These are phyloP conservation scores for Maconellicoccus hirsutus DNA, from an alignment of 1,140 invertebrate species.

Conservation along the genomic window DNA sequence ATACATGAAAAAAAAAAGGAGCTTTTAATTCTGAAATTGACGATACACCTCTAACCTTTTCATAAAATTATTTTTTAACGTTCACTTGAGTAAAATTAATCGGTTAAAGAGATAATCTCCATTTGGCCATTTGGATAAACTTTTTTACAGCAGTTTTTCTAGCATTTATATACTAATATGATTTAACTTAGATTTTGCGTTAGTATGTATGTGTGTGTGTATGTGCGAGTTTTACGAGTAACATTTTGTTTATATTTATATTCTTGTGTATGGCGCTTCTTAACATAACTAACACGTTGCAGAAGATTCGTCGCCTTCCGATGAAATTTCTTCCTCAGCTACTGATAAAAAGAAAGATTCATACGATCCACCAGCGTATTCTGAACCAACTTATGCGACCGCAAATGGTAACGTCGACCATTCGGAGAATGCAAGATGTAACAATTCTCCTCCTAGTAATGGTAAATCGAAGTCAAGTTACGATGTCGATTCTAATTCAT, in stretches of 20 bases:
- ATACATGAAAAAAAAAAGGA: too few relatives aligned
- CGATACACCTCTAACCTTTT: neutral
- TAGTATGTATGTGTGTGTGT: neutral
- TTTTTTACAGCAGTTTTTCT: neutral
- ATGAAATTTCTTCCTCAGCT: neutral
- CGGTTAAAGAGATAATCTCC: neutral
- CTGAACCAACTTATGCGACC: slow-evolving; percentile 16
- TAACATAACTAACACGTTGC: slow-evolving; percentile 20
- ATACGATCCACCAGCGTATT: slow-evolving; percentile 21
- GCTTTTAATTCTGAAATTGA: neutral
- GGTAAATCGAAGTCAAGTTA: neutral
- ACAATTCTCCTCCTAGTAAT: neutral
- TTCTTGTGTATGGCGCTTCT: slow-evolving; percentile 9
- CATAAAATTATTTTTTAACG: neutral
- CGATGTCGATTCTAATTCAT: neutral
- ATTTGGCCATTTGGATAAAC: neutral
- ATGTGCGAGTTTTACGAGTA: neutral
- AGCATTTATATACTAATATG: too few relatives aligned
- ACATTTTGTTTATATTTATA: slow-evolving; percentile 12
- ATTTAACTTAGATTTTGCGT: too few relatives aligned
- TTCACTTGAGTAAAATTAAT: neutral
- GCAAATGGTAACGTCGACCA: slow-evolving; percentile 13
- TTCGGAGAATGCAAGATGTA: neutral
- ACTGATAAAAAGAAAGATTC: slow-evolving; percentile 19
- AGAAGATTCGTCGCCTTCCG: slow-evolving; percentile 23